Base-by-base conservation (phyloP, 2,113 vertebrate species). In the Strigops habroptila region DNA sequence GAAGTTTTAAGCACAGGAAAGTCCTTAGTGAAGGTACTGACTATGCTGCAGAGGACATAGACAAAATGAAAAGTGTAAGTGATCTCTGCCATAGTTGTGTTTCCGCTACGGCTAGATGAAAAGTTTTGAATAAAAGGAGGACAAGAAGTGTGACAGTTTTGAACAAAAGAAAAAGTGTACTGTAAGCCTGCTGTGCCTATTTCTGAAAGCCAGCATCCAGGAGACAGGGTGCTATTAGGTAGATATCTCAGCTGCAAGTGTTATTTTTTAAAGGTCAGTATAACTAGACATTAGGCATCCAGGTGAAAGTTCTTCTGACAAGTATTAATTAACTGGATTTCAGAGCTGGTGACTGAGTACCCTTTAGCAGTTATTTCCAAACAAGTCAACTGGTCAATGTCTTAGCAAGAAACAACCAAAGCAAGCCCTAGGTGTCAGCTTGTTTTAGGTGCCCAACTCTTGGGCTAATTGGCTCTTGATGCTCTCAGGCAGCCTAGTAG, bases 191-290 rank as follows among this genome's bases (percentile, higher is more conserved):
- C 37, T 88, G 49, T 74, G 49, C 46, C 63, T 80, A 3, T 76
- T 88, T 82, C 82, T 80, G 51, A 86, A 83, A 93, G 13, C 14
- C 31, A 46, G 27, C 6, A 39, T 63, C 71, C 52, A 69, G 74
- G 52, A 90, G 53, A 28, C 31, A 83, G 44, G 53, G 63, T 77
- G 53, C 52, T 90, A 59, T 83, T 74, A 83, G 27, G 46, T 10
- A 91, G 78, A 55, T 82, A 71, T 14, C 57, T 75, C 57, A 64
- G 44, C 79, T 83, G 37, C 68, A 83, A 77, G 18, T 63, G 49
- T 46, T 90, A 76, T n/a, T 93, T 37, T 93, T 88, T 74, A 86
- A 86, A 94, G 90, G 92, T 96, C 90, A 94, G 19, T 59, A 27
- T 77, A 93, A 88, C 63, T 31, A 91, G 84, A 67, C 19, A 63